These are phyloP conservation scores for Holocentrus rufus DNA, from an alignment of 2,797 vertebrate species.

Conservation along the genomic window DNA sequence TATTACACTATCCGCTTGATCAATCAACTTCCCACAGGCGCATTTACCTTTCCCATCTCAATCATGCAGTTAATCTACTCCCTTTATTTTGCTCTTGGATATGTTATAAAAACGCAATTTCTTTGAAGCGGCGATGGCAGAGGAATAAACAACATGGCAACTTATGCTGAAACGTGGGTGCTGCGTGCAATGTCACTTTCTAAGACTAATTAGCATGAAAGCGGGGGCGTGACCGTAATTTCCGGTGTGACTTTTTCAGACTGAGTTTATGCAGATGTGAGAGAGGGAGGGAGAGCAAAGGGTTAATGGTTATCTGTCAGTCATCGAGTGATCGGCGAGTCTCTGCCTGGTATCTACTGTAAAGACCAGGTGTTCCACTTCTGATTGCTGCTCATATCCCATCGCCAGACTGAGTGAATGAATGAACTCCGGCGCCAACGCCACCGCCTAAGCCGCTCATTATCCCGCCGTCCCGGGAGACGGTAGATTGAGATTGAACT, in stretches of 20 bases:
- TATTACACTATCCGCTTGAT: slow-evolving; percentile 61
- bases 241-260: slow-evolving; percentile 39
- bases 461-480: slow-evolving; percentile 34
- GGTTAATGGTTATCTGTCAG: slow-evolving; percentile 62
- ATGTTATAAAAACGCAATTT: slow-evolving; percentile 48
- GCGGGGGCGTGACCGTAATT: slow-evolving; percentile 54
- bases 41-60: slow-evolving; percentile 58
- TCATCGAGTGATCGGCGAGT: slow-evolving; percentile 39
- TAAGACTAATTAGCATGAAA: slow-evolving; percentile 58
- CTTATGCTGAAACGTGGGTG: neutral
- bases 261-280: slow-evolving; percentile 14
- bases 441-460: slow-evolving; percentile 32
- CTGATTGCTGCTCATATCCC: slow-evolving; percentile 27
- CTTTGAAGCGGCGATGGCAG: slow-evolving; percentile 36
- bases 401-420: slow-evolving; percentile 23
- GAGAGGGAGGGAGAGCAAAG: slow-evolving; percentile 27
- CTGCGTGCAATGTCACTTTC: slow-evolving; percentile 35
- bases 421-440: slow-evolving; percentile 5
- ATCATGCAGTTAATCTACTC: slow-evolving; percentile 58
- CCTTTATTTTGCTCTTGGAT: slow-evolving; percentile 25
- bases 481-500: slow-evolving; percentile 22
- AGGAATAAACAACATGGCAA: slow-evolving; percentile 22
- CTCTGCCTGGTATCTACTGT: slow-evolving; percentile 36
- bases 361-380: neutral
- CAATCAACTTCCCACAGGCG: slow-evolving; percentile 55